phyloP scores from a whole-genome alignment of 2,888 invertebrate species.

The Protodeltote pygarga region DNA sequence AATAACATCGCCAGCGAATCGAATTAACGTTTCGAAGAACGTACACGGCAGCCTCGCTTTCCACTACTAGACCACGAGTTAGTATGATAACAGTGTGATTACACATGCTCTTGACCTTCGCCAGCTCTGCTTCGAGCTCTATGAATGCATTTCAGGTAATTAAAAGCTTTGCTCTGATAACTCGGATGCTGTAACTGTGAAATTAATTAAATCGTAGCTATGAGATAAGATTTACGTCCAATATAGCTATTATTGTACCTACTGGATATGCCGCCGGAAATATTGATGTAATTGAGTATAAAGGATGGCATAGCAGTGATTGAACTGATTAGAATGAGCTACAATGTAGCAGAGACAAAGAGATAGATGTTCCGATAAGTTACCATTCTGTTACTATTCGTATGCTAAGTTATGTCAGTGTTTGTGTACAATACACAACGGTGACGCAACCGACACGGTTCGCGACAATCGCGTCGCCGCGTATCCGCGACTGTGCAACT shows the following conservation, averaged over 20 bases:
- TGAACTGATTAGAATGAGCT: constrained; percentile 21
- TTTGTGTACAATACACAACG: constrained; percentile 54
- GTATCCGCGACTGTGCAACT: constrained; percentile 43
- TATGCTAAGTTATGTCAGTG: constrained; percentile 42
- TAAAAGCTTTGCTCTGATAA: background rate
- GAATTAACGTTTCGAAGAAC: too few relatives aligned
- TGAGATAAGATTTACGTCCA: constrained; percentile 9
- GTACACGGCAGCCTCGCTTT: too few relatives aligned
- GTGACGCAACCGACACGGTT: constrained; percentile 47
- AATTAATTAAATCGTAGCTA: background rate
- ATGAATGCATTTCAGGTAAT: too few relatives aligned
- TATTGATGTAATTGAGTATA: constrained; percentile 34
- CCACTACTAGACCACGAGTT: too few relatives aligned
- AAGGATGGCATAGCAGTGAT: constrained; percentile 10
- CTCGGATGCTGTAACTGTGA: too few relatives aligned
- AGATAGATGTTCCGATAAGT: constrained; percentile 32
- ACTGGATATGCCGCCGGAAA: constrained; percentile 3
- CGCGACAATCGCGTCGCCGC: constrained; percentile 32
- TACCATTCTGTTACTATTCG: constrained; percentile 11
- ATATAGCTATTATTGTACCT: background rate
- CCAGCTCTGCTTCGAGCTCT: too few relatives aligned
- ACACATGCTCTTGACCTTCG: too few relatives aligned
- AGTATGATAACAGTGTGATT: too few relatives aligned
- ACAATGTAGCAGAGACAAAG: constrained; percentile 42
- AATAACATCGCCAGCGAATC: too few relatives aligned